Evolutionary conservation across 2,888 invertebrate species (phyloP).

Genomic region (Eupithecia inturbata): DNA sequence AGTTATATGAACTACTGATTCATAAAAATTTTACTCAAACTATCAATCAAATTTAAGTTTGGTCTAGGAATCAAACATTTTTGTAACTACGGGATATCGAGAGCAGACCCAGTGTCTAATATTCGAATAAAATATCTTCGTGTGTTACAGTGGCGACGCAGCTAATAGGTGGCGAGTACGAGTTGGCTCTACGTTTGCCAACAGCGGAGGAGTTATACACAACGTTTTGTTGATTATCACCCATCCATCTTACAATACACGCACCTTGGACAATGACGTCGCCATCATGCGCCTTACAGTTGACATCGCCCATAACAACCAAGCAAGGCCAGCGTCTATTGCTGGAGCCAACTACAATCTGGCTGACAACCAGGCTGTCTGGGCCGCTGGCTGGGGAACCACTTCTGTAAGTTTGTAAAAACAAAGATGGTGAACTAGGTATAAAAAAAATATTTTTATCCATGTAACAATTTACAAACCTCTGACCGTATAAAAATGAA

Average conservation of each 20-base stretch:
- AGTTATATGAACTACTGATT: too few species aligned
- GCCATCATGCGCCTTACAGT: too few species aligned
- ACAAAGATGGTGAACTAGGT: slow-evolving; percentile 3
- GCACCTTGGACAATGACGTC: slow-evolving; percentile 55
- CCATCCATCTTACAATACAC: slow-evolving; percentile 62
- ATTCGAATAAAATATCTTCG: not conserved
- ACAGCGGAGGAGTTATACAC: slow-evolving; percentile 57
- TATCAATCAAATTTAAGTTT: too few species aligned
- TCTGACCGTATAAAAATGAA: too few species aligned
- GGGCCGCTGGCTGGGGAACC: slow-evolving; percentile 66
- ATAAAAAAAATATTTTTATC: too few species aligned
- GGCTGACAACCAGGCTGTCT: slow-evolving; percentile 56
- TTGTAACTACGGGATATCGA: too few species aligned
- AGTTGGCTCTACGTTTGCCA: slow-evolving; percentile 58
- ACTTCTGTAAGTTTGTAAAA: slow-evolving; percentile 51
- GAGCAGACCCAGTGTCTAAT: not conserved
- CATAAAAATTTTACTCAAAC: too few species aligned
- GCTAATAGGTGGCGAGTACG: slow-evolving; percentile 49
- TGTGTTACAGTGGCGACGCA: slow-evolving; percentile 48
- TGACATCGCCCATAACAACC: too few species aligned
- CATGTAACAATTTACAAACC: too few species aligned
- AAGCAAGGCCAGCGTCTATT: slow-evolving; percentile 43
- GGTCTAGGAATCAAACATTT: too few species aligned
- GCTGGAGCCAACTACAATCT: slow-evolving; percentile 55
- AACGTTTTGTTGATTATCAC: slow-evolving; percentile 38